Base-by-base conservation (phyloP, 2,797 vertebrate genomes). In the Phaenicophaeus curvirostris region DNA sequence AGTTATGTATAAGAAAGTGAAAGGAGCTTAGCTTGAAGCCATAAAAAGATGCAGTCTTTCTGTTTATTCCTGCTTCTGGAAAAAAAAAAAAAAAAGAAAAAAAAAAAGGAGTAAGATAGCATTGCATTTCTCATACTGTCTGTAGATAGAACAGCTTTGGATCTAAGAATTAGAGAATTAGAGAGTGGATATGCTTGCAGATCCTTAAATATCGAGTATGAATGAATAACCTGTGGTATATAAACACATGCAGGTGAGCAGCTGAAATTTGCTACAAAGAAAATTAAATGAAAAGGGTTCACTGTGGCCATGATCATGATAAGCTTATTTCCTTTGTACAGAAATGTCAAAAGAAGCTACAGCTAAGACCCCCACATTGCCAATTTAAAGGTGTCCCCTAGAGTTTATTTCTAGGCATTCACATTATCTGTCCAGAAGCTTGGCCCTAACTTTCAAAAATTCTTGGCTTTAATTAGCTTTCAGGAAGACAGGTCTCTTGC, bases 41-140 rank as follows among this genome's bases (percentile, higher is more conserved):
- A 50, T 53, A 87, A 82, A 85, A 39, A 88, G 15, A 71, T 72
- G 90, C 65, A 91, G 63, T 69, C 54, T 65, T 67, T 19, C 6
- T 72, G 80, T 80, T 93, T 96, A 72, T 66, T 88, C 85, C n/a
- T 59, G 20, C 24, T 91, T 93, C 72, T 79, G 46, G 76, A 93
- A 44, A 44, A 44, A 44, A 44, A 17, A 44, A 89, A 53, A 89
- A 48, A 93, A 44, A 44, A 44, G 44, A 44, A 17, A 44, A 89
- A 53, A 89, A 48, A 55, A 71, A 84, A 94, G n/a, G 15, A 87
- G 39, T 3, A 35, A 57, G 68, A 87, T 61, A 87, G 10, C 63
- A 42, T 62, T 74, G 28, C 41, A 68, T 83, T 83, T 76, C 44
- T 54, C 54, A 71, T 78, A 9, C 71, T 72, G 6, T 35, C 73